These are phyloP conservation scores for Craniophora ligustri DNA, from an alignment of 2,888 invertebrate species.

Conservation along the genomic window DNA sequence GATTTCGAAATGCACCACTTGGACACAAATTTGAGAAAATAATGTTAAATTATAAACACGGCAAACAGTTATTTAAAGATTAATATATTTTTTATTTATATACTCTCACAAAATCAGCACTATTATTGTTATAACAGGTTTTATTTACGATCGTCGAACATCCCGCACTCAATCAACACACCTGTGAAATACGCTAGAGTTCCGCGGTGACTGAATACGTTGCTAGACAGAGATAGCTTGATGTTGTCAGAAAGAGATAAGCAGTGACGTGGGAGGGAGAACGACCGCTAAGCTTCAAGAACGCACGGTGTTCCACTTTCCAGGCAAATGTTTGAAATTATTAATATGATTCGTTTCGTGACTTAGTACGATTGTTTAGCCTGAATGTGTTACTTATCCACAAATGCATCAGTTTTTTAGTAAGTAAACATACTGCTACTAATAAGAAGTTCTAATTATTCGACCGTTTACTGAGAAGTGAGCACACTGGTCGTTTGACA, in stretches of 20 bases:
- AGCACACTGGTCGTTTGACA: too few relatives aligned
- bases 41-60: conserved; percentile 28
- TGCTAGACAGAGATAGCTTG: conserved; percentile 77
- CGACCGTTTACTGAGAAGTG: background rate
- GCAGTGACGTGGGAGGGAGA: conserved; percentile 79
- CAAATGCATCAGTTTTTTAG: conserved; percentile 13
- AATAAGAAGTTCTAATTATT: background rate
- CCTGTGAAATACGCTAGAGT: conserved; percentile 75
- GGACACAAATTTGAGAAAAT: conserved; percentile 55
- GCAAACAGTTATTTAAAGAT: conserved; percentile 28
- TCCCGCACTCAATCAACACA: conserved; percentile 67
- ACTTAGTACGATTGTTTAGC: conserved; percentile 28
- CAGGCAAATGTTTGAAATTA: conserved; percentile 52
- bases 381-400: background rate
- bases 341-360: conserved; percentile 38
- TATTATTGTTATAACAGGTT: conserved; percentile 67
- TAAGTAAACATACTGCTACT: background rate
- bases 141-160: conserved; percentile 74
- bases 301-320: conserved; percentile 76
- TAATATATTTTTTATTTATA: conserved; percentile 18
- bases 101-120: conserved; percentile 47
- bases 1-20: conserved; percentile 76
- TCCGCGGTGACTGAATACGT: conserved; percentile 81
- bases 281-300: conserved; percentile 80
- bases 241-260: conserved; percentile 78